A percentile compares a stretch with the other conserved stretches of the same genome.
These are phyloP conservation scores for Lordiphosa mommai DNA, from an alignment of 1,140 invertebrate genomes.

Conservation along the genomic window DNA sequence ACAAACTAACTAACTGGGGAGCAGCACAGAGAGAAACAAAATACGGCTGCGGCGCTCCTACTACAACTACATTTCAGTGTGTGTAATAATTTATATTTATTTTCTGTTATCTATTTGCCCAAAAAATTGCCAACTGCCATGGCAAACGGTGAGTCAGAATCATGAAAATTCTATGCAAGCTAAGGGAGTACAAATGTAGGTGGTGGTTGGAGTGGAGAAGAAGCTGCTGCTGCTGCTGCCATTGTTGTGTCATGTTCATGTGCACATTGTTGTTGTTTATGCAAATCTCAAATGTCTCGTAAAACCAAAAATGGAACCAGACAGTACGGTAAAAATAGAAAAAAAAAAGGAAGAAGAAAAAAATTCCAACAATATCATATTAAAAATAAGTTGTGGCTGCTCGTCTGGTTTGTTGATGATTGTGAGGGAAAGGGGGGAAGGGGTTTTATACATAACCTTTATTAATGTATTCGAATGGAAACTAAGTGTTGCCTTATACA, in stretches of 20 bases:
- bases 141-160: slow-evolving; percentile 8
- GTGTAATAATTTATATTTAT: slow-evolving; percentile 27
- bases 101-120: slow-evolving; percentile 24
- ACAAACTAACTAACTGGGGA: slow-evolving; percentile 3
- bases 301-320: slow-evolving; percentile 13
- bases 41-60: background rate
- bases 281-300: slow-evolving; percentile 27
- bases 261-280: slow-evolving; percentile 10
- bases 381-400: no score
- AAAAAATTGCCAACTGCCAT: slow-evolving; percentile 15
- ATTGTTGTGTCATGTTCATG: slow-evolving; percentile 15
- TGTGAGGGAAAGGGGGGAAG: no score
- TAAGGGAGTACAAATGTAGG: background rate
- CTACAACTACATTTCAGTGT: background rate
- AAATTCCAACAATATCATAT: no score
- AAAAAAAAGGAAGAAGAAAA: no score
- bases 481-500: no score
- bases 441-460: no score
- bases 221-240: no score
- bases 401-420: no score
- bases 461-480: no score
- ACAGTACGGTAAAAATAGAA: background rate
- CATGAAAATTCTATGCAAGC: slow-evolving; percentile 7
- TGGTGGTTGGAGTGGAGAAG: no score
- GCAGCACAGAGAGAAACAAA: background rate